Percentiles rank a stretch among this genome's conserved stretches.
Evolutionary conservation across 2,888 invertebrate genomes (phyloP).

Genomic region (Napeogenes inachia): DNA sequence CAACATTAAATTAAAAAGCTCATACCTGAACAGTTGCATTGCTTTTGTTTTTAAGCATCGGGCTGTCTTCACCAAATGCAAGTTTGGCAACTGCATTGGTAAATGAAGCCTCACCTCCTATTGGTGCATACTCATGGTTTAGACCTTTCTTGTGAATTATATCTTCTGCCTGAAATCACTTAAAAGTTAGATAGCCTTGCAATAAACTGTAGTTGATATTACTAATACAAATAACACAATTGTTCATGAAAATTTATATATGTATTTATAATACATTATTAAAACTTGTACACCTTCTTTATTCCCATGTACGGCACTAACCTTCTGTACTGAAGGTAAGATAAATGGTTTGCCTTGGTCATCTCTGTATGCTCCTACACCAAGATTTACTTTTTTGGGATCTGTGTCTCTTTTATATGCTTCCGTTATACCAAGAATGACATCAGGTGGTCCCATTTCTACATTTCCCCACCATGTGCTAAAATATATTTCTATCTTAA

Average conservation of each 20-base stretch:
- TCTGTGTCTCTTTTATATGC: conserved; percentile 94
- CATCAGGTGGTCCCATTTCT: conserved; percentile 98
- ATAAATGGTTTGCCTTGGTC: conserved; percentile 98
- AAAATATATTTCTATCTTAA: conserved; percentile 1
- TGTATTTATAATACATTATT: too few species aligned
- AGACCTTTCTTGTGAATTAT: conserved; percentile 80
- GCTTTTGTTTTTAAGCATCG: conserved; percentile 81
- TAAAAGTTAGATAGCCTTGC: too few species aligned
- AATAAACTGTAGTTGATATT: too few species aligned
- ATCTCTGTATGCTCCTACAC: conserved; percentile 97
- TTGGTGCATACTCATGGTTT: conserved; percentile 97
- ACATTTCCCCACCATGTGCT: conserved; percentile 83
- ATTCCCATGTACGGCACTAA: conserved; percentile 39
- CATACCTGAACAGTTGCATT: conserved; percentile 84
- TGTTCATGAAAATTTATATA: too few species aligned
- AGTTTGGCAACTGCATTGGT: conserved; percentile 89
- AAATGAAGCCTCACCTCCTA: conserved; percentile 90
- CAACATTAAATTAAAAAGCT: too few species aligned
- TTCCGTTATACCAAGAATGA: conserved; percentile 97
- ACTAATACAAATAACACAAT: too few species aligned
- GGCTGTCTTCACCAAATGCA: conserved; percentile 90
- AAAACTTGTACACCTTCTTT: neutral
- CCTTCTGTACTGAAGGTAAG: conserved; percentile 89
- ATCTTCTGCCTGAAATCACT: conserved; percentile 85
- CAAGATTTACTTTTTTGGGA: conserved; percentile 97